Evolutionary conservation across 2,113 vertebrate species (phyloP), one percentile per base, ranked within the genome.

Genomic region (Emberiza fucata): DNA sequence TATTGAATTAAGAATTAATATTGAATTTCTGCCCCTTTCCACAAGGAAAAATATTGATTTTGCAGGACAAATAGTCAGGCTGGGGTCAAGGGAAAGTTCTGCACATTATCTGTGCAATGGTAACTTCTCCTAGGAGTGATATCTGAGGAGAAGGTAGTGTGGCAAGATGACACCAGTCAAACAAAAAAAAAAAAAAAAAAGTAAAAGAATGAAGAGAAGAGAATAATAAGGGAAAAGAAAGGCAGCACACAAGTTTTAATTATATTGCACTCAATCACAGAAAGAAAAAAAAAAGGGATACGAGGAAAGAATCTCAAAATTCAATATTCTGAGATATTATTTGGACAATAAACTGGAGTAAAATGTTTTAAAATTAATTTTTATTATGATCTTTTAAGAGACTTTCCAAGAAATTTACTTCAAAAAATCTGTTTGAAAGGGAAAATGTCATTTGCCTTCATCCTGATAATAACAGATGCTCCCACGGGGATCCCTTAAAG

Each of bases 1-100:
- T 87, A 86, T 90, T 77, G 86, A 85, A 80, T 94, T 94, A 86
- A 86, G 68, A 81, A 88, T 72, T 44, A 93, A 48, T 94, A 88
- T 86, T 83, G 77, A 72, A 83, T 93, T 88, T 94, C 50, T 92
- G 47, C 25, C 56, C 42, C 33, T 66, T 87, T 76, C 50, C 75
- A 70, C 39, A 47, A 40, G 63, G 56, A 77, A 23, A 12, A 42
- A 77, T 73, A 95, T 80, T 88, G 76, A 92, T 94, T 94, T 92
- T 70, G 16, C 63, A 86, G 91, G 79, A 90, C 37, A 82, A 75
- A 72, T 65, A 86, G 42, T 76, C 73, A 92, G 24, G 37, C 37
- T 63, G 29, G 20, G 79, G 71, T 84, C 37, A 59, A 92, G 42
- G 19, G 71, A 68, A 92, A 83, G 27, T 83, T 92, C 57, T 3